These are phyloP conservation scores for Oreochromis niloticus DNA, from an alignment of 2,113 vertebrate genomes.

Conservation along the genomic window DNA sequence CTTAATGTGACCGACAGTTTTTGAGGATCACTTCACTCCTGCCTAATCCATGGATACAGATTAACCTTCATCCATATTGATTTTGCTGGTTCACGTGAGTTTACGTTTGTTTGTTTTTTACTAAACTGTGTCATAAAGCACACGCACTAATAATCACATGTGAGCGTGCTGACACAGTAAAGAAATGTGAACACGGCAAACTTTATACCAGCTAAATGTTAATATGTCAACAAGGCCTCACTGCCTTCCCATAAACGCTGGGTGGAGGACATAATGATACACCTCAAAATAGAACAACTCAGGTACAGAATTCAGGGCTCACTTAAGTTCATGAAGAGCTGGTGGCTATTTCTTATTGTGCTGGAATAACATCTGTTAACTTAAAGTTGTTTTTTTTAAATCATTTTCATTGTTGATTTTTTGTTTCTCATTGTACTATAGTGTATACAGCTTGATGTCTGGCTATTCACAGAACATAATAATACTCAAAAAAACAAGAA, in stretches of 20 bases:
- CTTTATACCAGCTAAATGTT: background rate
- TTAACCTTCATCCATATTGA: background rate
- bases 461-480: background rate
- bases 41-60: background rate
- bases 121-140: background rate
- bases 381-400: background rate
- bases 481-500: background rate
- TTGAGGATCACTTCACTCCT: background rate
- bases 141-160: background rate
- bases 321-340: background rate
- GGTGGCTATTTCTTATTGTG: background rate
- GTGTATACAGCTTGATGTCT: background rate
- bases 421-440: background rate
- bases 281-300: background rate
- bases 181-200: background rate
- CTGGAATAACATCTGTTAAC: background rate
- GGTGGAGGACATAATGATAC: background rate
- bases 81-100: fast-evolving
- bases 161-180: background rate
- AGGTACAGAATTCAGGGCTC: background rate
- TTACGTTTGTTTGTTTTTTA: background rate
- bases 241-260: background rate
- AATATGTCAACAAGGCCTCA: background rate
- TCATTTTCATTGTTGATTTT: background rate
- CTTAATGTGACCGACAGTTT: background rate